These are phyloP conservation scores for Phyllostomus discolor DNA, from an alignment of 2,113 vertebrate species.

Conservation along the genomic window DNA sequence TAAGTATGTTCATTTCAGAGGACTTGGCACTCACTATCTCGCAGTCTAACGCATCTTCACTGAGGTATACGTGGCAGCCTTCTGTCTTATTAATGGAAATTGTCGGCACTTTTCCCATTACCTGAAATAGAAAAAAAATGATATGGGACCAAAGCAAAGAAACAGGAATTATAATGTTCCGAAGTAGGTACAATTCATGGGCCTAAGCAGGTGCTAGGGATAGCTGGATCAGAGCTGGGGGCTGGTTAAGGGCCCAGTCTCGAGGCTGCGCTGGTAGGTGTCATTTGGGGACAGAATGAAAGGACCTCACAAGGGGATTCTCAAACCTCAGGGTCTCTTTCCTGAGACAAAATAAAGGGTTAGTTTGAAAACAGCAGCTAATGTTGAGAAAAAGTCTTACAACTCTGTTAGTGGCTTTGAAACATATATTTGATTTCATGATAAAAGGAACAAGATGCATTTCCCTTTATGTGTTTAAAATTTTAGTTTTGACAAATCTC, in stretches of 20 bases:
- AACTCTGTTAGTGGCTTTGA: background rate
- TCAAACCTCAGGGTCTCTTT: constrained; percentile 7
- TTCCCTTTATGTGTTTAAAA: constrained; percentile 33
- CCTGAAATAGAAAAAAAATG: constrained; percentile 79
- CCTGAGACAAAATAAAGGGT: constrained; percentile 40
- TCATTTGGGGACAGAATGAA: constrained; percentile 56
- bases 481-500: constrained; percentile 46
- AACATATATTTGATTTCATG: constrained; percentile 66
- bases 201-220: background rate
- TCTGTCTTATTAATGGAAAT: constrained; percentile 99
- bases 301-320: constrained; percentile 47
- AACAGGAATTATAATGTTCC: background rate
- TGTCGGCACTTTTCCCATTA: constrained; percentile 94
- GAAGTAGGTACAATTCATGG: background rate
- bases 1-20: constrained; percentile 96
- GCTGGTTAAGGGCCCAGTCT: background rate
- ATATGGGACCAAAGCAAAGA: background rate
- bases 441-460: constrained; percentile 57
- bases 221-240: background rate
- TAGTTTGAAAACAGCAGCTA: constrained; percentile 49
- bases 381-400: constrained; percentile 22
- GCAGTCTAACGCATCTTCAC: constrained; percentile 89
- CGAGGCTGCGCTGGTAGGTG: background rate
- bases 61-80: constrained; percentile 97
- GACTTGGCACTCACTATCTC: constrained; percentile 97